A percentile compares a stretch with the other conserved stretches of the same genome.
Conservation (phyloP, 2,888 invertebrate genomes). For the Plusia festucae region DNA sequence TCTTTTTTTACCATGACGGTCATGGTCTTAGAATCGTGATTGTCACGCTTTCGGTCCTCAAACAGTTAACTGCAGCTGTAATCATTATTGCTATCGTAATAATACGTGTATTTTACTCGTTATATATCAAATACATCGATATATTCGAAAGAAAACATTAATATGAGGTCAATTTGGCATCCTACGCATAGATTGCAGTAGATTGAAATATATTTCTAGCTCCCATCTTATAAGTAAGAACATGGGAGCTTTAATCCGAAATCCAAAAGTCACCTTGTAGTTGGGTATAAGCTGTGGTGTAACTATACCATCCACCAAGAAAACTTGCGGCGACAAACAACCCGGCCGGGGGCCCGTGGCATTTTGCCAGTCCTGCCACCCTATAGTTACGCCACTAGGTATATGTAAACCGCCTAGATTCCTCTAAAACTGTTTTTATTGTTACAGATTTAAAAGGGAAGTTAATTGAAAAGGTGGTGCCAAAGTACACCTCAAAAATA, state of each 20-base stretch:
- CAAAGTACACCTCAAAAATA: constrained; percentile 67
- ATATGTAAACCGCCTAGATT: too few species aligned
- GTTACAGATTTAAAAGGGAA: constrained; percentile 82
- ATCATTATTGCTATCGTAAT: not conserved
- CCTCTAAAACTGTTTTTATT: constrained; percentile 56
- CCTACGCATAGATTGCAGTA: too few species aligned
- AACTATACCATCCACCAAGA: too few species aligned
- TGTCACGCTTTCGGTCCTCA: not conserved
- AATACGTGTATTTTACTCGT: not conserved
- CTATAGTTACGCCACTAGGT: too few species aligned
- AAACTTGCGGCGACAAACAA: too few species aligned
- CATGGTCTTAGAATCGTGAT: not conserved
- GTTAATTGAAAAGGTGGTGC: constrained; percentile 70
- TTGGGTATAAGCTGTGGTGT: too few species aligned
- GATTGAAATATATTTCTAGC: too few species aligned
- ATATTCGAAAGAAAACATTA: not conserved
- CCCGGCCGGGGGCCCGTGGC: too few species aligned
- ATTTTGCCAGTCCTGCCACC: too few species aligned
- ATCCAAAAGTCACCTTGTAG: too few species aligned
- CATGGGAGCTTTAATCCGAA: too few species aligned
- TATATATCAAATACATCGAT: not conserved
- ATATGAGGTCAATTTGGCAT: not conserved
- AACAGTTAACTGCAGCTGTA: not conserved
- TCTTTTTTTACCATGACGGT: not conserved
- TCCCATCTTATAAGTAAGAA: too few species aligned